Percentiles rank a stretch among this genome's conserved stretches.
Evolutionary conservation across 1,140 invertebrate genomes (phyloP).

Genomic region (Solenopsis fugax): DNA sequence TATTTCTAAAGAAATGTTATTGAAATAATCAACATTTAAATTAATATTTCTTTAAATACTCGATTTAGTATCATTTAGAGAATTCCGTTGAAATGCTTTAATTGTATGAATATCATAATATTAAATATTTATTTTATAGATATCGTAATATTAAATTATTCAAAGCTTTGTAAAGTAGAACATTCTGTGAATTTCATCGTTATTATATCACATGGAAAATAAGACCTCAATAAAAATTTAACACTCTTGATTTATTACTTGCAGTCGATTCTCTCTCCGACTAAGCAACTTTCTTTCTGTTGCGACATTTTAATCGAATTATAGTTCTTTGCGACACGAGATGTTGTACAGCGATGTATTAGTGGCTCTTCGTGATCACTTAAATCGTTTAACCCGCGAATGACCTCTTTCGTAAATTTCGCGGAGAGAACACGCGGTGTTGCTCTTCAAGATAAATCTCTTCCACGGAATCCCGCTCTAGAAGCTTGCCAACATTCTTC

Average conservation of each 20-base stretch:
- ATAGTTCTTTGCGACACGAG: neutral
- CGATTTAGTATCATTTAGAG: neutral
- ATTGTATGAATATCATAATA: neutral
- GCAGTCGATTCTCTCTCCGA: neutral
- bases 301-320: neutral
- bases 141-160: neutral
- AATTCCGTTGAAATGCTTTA: neutral
- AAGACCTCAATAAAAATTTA: conserved; percentile 4
- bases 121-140: neutral
- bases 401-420: conserved; percentile 21
- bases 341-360: neutral
- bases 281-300: neutral
- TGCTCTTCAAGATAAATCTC: conserved; percentile 36
- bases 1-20: neutral
- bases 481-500: conserved; percentile 41
- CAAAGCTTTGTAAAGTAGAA: conserved; percentile 10
- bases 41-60: neutral
- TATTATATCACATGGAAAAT: neutral
- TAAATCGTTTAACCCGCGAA: neutral
- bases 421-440: neutral
- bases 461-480: conserved; percentile 1
- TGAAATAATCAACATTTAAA: neutral
- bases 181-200: neutral
- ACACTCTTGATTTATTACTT: neutral
- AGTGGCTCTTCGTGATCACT: neutral